Base-by-base conservation (phyloP, 2,113 vertebrate species). In the Lucifuga dentata region DNA sequence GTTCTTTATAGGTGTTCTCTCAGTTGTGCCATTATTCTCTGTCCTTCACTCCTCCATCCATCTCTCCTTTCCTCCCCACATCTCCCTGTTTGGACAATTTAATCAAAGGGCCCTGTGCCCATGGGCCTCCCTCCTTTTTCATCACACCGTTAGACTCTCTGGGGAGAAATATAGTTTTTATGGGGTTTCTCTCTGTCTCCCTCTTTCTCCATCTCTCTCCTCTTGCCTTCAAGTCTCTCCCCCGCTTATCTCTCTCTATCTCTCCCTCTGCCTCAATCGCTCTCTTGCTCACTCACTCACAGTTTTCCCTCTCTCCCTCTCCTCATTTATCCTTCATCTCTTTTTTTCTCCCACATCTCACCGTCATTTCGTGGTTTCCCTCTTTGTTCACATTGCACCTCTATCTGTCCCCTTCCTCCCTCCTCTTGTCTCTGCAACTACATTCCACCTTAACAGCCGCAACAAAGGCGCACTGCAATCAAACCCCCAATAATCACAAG, bases 1-100 rank as follows among this genome's bases (percentile, higher is more conserved):
- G 75, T 83, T 88, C 77, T 87, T 89, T 85, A 86, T 87, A 78
- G 83, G 76, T 74, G 76, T 79, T 85, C 78, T 67, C 73, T 73
- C 68, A 12, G 73, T 68, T 59, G 62, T 46, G 40, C 84, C 78
- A 84, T 89, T 82, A 86, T 62, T 88, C 88, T 79, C 63, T 5
- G 38, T 83, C 78, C 78, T 80, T 86, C 81, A 21, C 63, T 57
- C 20, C 50, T 21, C 11, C 41, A 53, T 66, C 58, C 20, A 13
- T 16, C 12, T 39, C 23, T 59, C 16, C 38, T 8, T 43, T 7
- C n/a, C 52, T 41, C 49, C 21, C 49, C 11, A 19, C 8, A 13
- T 20, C 61, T 76, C 55, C 45, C 40, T 29, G 23, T 70, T 83
- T 19, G 48, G 81, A 89, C 88, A 87, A 82, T 90, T 89, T 89